Evolutionary conservation across 2,113 vertebrate genomes (phyloP).

Genomic region (Muntiacus reevesi): DNA sequence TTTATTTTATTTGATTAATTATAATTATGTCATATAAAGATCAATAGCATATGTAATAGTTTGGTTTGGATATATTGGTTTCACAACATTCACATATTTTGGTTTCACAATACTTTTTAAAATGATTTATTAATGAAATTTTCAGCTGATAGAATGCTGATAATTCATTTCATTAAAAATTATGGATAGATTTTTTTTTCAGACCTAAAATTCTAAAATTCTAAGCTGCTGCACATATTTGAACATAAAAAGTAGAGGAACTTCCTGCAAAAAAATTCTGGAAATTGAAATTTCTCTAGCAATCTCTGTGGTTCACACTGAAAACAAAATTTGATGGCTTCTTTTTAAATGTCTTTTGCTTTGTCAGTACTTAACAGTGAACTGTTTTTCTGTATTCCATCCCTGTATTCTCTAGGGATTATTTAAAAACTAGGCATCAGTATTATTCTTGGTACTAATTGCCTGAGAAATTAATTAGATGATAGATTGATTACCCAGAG

Average conservation of each 20-base stretch:
- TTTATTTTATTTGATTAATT: conserved; percentile 29
- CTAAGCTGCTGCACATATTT: conserved; percentile 32
- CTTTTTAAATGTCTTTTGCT: not conserved
- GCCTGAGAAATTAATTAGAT: conserved; percentile 27
- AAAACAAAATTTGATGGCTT: conserved; percentile 43
- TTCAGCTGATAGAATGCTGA: not conserved
- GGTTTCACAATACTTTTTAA: not conserved
- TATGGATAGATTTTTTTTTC: not conserved
- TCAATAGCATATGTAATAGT: not conserved
- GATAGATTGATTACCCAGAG: conserved; percentile 9
- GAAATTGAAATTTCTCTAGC: conserved; percentile 34
- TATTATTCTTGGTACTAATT: conserved; percentile 49
- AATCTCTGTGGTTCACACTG: not conserved
- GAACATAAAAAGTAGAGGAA: conserved; percentile 18
- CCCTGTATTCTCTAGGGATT: conserved; percentile 8
- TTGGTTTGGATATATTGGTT: not conserved
- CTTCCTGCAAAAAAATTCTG: conserved; percentile 5
- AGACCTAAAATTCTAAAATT: not conserved
- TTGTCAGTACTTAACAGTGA: not conserved
- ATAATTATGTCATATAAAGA: not conserved
- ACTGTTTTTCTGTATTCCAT: not conserved
- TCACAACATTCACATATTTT: not conserved
- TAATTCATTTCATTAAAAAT: conserved; percentile 13
- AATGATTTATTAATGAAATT: not conserved
- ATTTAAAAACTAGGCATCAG: not conserved